phyloP scores from a whole-genome alignment of 2,113 vertebrate species.

The Oncorhynchus masou region DNA sequence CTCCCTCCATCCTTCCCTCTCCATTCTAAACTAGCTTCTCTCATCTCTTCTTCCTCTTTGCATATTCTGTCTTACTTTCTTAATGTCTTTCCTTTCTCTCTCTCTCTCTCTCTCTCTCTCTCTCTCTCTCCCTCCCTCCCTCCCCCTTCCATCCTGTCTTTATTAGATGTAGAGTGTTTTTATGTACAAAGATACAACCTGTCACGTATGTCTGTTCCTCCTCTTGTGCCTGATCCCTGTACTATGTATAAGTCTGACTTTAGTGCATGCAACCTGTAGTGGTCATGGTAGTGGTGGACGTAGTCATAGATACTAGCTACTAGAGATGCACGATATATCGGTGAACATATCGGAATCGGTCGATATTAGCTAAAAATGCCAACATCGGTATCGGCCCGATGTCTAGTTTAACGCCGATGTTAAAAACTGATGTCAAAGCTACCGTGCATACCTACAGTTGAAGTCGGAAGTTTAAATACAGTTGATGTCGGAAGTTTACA shows the following conservation, averaged over 20 bases:
- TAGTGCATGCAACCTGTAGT: constrained; percentile 75
- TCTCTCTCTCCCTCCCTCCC: constrained; percentile 66
- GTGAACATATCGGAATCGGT: no score
- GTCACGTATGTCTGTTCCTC: constrained; percentile 78
- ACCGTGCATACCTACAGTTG: no score
- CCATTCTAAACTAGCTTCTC: constrained; percentile 77
- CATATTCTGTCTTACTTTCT: background rate
- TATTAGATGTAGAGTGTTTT: no score
- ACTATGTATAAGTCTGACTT: constrained; percentile 83
- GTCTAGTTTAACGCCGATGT: no score
- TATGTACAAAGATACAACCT: no score
- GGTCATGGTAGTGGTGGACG: constrained; percentile 67
- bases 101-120: background rate
- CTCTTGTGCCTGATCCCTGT: constrained; percentile 83
- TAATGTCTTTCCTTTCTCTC: no score
- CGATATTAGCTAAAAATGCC: no score
- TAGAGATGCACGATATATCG: no score
- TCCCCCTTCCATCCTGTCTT: constrained; percentile 21
- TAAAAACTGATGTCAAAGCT: no score
- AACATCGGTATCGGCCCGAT: no score
- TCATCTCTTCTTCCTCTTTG: background rate
- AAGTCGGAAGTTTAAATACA: no score
- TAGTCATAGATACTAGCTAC: constrained; percentile 44
- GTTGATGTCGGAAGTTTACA: no score
- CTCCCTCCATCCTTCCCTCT: constrained; percentile 58